Base-by-base conservation (phyloP, 2,797 vertebrate genomes). In the Mormyrus hasselquistii region DNA sequence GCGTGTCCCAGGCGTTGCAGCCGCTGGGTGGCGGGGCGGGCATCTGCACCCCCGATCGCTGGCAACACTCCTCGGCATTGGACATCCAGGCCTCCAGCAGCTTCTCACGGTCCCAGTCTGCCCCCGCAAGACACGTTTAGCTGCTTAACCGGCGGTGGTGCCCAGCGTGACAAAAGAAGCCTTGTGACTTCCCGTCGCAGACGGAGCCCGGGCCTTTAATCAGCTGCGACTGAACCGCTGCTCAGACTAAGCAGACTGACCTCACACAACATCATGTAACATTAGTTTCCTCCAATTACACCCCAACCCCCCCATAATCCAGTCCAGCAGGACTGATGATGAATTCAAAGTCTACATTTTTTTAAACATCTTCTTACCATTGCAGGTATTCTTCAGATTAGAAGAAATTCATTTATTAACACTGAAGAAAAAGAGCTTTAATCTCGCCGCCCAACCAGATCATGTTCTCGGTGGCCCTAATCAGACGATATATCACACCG, bases 31-130 rank as follows among this genome's bases (percentile, higher is more conserved):
- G 99, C 4, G 99, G 98, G 29, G 97, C 97, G 89, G 97, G 99
- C 98, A 99, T 99, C 92, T 98, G 98, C 49, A 99, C 97, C n/a
- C 99, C 98, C 0, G 99, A 99, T 34, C 98, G 97, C 92, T 99
- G 98, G 95, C 99, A 99, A 94, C 98, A 99, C 85, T 96, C 97
- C 93, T 98, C 98, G 0, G 98, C 97, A 89, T 98, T 97, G 88
- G 95, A 96, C 99, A 99, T 99, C 99, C 99, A 99, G 29, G 98
- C 99, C 94, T 99, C 98, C 84, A 99, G 95, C 90, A 99, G 95
- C 93, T 99, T 99, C 94, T 99, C 99, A 91, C 98, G 96, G 95
- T 99, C 99, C 99, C 99, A 99, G 92, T 99, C 99, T 99, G 92
- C 76, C 92, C 87, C 47, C 91, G 91, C 4, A 83, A 79, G 55